Evolutionary conservation across 2,113 vertebrate species (phyloP).

Genomic region (Uria aalge): DNA sequence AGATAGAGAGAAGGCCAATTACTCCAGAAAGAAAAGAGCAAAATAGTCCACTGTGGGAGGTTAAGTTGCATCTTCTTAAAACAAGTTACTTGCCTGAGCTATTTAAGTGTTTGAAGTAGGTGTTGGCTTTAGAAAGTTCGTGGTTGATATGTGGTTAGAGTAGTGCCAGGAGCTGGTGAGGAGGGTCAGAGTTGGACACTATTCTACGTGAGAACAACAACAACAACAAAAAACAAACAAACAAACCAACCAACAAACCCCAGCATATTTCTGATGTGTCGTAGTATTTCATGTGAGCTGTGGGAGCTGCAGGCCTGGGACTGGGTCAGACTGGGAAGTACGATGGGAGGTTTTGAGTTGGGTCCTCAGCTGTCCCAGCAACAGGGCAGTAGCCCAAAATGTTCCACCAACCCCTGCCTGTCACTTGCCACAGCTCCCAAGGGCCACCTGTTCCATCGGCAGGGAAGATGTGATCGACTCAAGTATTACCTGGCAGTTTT

Average conservation of each 20-base stretch:
- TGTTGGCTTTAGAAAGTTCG: not conserved
- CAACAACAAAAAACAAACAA: not conserved
- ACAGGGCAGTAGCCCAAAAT: not conserved
- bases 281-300: not conserved
- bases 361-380: not conserved
- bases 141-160: not conserved
- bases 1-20: not conserved
- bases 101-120: not conserved
- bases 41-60: not conserved
- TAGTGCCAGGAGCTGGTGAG: not conserved
- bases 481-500: not conserved
- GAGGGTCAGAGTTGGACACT: not conserved
- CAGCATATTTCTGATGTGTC: not conserved
- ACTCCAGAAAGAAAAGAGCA: not conserved
- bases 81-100: not conserved
- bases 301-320: not conserved
- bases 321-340: not conserved
- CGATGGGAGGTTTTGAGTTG: not conserved
- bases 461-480: not conserved
- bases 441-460: rapidly evolving
- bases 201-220: not conserved
- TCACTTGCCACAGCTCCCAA: not conserved
- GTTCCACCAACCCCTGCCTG: not conserved
- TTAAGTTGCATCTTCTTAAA: not conserved
- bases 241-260: not conserved